Evolutionary conservation across 2,113 vertebrate species (phyloP), one percentile per base, ranked within the genome.

Genomic region (Heliornis fulica): DNA sequence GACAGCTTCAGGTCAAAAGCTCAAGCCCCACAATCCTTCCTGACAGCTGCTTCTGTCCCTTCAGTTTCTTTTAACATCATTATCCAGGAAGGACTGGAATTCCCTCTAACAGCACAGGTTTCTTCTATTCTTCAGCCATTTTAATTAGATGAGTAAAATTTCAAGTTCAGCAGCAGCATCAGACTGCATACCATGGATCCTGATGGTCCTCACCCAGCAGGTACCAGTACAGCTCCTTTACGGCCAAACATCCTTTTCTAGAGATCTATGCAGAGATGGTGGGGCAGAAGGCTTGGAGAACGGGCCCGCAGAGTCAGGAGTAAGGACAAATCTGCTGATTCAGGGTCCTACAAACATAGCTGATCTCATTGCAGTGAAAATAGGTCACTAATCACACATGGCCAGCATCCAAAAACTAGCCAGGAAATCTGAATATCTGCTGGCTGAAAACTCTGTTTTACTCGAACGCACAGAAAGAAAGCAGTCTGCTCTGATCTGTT

Each of bases 311-410:
- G 87, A 92, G 95, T 57, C 64, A 66, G 91, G 43, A 81, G 95
- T 81, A 75, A 66, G 53, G 88, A 83, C 43, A 94, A 96, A 96
- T 96, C 69, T 97, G 98, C 98, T 98, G 97, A 98, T 95, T 98
- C 98, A 98, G 95, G 83, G 89, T 89, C 92, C 93, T 93, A 80
- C 89, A 90, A 90, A 93, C 78, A 79, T n/a, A 95, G 96, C 96
- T 97, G 96, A 91, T 96, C 93, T 97, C 93, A 88, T 14, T 77
- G 81, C 91, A 74, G 76, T 66, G 97, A 97, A 98, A 98, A 98
- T 97, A 98, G 98, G 97, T 98, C 98, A 97, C 97, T 97, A 97
- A 97, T 93, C 94, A 97, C 94, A 94, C 11, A 31, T 95, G 97
- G 97, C 95, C 3, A 5, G 25, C 87, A 95, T 96, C 98, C 98